Evolutionary conservation across 2,888 invertebrate species (phyloP), one percentile per base, ranked within the genome.

Genomic region (Ectemnius lituratus): DNA sequence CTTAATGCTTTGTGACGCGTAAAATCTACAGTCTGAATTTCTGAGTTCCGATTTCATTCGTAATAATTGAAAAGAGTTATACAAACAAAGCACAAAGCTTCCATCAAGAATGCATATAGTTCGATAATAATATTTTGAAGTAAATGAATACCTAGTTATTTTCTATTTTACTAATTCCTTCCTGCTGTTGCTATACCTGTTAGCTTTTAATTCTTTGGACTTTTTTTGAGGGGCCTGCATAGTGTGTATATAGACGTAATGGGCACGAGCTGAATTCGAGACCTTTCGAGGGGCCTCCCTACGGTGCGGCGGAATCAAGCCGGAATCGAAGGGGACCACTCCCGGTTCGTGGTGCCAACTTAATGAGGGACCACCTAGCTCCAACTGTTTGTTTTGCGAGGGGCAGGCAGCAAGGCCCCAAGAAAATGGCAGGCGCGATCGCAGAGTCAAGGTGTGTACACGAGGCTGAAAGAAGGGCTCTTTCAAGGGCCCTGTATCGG

Each of bases 311-410:
- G 62, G 81, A 62, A 82, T 82, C 81, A 71, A 72, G 37, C 80
- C 79, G 61, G 84, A 81, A 84, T 83, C 79, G 79, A 75, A 81
- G 83, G 84, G 83, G 84, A 85, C 83, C 84, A 84, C 83, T 82
- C 80, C 74, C 67, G 76, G 83, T 37, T 37, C 81, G 81, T 84
- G 83, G 86, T 88, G 86, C 85, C 85, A 88, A 86, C 84, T 84
- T 88, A 88, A 88, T 86, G 87, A 88, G 87, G 84, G 85, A 84
- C 85, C 84, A 86, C 82, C 83, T 85, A 85, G 82, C 80, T 87
- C 78, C 73, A 80, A 83, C 79, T 82, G 85, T 86, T 86, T 85
- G 86, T 86, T 87, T 85, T 84, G 82, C 80, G 66, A 76, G 71
- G 64, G 75, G 75, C 67, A 71, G 49, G 67, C 52, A 14, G 8